Evolutionary conservation across 2,113 vertebrate genomes (phyloP).

Genomic region (Todiramphus chloris): DNA sequence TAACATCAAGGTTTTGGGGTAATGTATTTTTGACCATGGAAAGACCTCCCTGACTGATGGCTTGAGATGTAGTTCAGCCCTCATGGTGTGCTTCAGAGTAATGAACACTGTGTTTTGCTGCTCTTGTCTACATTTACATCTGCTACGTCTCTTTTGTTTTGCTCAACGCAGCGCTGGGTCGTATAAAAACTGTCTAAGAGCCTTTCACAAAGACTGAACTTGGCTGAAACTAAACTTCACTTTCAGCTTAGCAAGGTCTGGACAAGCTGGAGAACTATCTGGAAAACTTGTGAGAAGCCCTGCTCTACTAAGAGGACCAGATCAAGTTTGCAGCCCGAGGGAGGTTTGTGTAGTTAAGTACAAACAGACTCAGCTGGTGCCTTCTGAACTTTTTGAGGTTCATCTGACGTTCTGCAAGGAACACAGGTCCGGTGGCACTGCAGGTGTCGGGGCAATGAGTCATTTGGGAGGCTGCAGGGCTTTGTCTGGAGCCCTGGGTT

Average conservation of each 20-base stretch:
- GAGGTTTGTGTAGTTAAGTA: background rate
- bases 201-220: background rate
- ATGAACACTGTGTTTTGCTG: background rate
- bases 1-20: background rate
- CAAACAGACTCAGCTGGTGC: background rate
- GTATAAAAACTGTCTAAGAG: background rate
- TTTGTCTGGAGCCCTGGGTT: background rate
- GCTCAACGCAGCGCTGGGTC: background rate
- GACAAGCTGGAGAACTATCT: background rate
- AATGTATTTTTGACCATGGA: background rate
- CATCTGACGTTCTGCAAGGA: background rate
- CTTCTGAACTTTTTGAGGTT: background rate
- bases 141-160: background rate
- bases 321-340: background rate
- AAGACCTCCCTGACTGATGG: background rate
- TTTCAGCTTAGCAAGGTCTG: background rate
- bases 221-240: background rate
- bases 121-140: background rate
- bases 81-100: background rate
- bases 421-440: background rate
- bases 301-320: background rate
- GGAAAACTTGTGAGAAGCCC: background rate
- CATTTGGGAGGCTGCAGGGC: conserved; percentile 6
- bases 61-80: background rate
- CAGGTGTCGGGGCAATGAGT: background rate